Percentiles rank a stretch among this genome's conserved stretches.
Conservation (phyloP, 2,797 vertebrate species). For the Neosilurus hyrtlii region DNA sequence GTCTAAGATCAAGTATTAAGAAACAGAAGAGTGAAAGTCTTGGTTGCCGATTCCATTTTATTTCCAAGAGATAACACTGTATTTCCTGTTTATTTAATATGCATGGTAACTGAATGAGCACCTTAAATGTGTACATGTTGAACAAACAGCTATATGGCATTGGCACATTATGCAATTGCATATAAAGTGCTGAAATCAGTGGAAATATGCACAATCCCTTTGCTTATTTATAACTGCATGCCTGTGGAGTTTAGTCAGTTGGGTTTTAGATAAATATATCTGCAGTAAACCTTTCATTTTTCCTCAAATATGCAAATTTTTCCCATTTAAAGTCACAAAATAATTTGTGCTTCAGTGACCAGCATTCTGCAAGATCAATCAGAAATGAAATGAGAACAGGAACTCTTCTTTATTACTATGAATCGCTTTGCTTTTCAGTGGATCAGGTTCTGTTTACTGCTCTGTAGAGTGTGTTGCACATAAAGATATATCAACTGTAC, state of each 20-base stretch:
- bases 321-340: slow-evolving; percentile 11
- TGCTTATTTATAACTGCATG: not conserved
- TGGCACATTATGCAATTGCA: not conserved
- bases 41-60: no score
- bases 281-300: slow-evolving; percentile 51
- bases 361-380: slow-evolving; percentile 1
- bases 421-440: not conserved
- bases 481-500: slow-evolving; percentile 37
- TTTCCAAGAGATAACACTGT: no score
- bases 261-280: slow-evolving; percentile 41
- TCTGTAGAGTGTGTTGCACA: not conserved
- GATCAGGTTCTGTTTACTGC: not conserved
- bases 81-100: no score
- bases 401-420: not conserved
- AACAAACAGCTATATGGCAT: not conserved
- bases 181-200: slow-evolving; percentile 37
- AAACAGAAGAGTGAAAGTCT: no score
- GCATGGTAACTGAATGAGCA: no score
- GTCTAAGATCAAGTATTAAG: no score
- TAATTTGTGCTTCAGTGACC: not conserved
- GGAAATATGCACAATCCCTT: slow-evolving; percentile 19
- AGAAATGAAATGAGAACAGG: not conserved
- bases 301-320: slow-evolving; percentile 48
- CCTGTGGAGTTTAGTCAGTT: not conserved
- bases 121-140: no score